phyloP scores from a whole-genome alignment of 2,888 invertebrate species.

The Adela reaumurella region DNA sequence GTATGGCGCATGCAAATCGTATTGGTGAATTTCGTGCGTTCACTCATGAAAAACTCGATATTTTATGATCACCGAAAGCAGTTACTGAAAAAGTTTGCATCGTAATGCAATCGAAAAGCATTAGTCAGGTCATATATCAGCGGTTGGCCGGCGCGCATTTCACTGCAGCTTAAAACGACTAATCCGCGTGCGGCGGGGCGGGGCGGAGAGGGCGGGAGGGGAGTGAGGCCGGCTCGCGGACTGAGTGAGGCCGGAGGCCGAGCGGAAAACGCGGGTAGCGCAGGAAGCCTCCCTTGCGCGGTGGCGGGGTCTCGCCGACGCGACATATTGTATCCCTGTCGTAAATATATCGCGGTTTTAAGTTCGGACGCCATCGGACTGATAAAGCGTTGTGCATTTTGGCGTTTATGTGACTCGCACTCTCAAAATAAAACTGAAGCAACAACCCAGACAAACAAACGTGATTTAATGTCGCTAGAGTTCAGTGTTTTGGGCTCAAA shows the following conservation, averaged over 20 bases:
- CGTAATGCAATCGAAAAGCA: conserved; percentile 49
- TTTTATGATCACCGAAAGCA: conserved; percentile 14
- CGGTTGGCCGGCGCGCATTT: conserved; percentile 24
- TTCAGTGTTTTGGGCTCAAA: no score
- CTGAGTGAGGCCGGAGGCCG: no score
- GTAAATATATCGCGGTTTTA: background rate
- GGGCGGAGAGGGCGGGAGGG: background rate
- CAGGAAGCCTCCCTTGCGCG: no score
- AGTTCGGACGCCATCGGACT: background rate
- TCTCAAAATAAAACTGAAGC: background rate
- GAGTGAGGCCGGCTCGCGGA: background rate
- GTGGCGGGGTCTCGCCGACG: background rate
- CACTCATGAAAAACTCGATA: conserved; percentile 1
- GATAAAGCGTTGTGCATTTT: background rate
- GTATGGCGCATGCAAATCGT: background rate
- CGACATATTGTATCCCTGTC: background rate
- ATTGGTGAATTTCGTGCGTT: background rate
- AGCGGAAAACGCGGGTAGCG: no score
- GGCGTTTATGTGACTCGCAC: background rate
- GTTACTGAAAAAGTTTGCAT: conserved; percentile 52
- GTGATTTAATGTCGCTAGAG: background rate
- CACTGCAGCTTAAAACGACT: conserved; percentile 51
- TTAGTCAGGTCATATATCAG: conserved; percentile 51
- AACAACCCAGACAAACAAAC: background rate
- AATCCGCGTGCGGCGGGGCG: conserved; percentile 20